These are phyloP conservation scores for Rhombomys opimus DNA, from an alignment of 2,113 vertebrate genomes.

Conservation along the genomic window DNA sequence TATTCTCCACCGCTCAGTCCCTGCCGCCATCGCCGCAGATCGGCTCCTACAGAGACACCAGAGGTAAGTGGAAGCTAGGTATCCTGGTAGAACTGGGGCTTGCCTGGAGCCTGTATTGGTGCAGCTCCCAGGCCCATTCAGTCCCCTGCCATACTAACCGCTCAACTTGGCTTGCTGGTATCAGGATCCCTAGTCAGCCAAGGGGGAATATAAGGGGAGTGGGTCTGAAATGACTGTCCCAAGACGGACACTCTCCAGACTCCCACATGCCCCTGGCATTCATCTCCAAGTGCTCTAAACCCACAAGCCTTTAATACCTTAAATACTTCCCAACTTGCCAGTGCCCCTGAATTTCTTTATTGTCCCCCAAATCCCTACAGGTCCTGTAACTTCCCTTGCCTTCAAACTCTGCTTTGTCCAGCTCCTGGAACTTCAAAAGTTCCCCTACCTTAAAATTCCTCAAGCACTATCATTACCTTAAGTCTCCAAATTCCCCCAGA, in stretches of 20 bases:
- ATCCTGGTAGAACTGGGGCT: neutral
- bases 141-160: neutral
- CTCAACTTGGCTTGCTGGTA: neutral
- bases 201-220: neutral
- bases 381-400: neutral
- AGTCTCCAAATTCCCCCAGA: neutral
- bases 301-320: neutral
- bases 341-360: neutral
- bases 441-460: neutral
- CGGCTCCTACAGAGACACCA: conserved; percentile 21
- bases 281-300: neutral
- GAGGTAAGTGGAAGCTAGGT: conserved; percentile 59
- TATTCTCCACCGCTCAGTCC: conserved; percentile 70
- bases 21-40: conserved; percentile 72
- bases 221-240: neutral
- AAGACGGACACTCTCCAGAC: neutral
- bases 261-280: neutral
- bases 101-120: neutral
- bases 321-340: neutral
- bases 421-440: conserved; percentile 33
- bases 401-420: neutral
- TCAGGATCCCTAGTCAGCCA: neutral
- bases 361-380: neutral
- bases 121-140: neutral
- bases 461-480: neutral